Evolutionary conservation across 2,888 invertebrate species (phyloP).

Genomic region (Cantharis flavilabris): DNA sequence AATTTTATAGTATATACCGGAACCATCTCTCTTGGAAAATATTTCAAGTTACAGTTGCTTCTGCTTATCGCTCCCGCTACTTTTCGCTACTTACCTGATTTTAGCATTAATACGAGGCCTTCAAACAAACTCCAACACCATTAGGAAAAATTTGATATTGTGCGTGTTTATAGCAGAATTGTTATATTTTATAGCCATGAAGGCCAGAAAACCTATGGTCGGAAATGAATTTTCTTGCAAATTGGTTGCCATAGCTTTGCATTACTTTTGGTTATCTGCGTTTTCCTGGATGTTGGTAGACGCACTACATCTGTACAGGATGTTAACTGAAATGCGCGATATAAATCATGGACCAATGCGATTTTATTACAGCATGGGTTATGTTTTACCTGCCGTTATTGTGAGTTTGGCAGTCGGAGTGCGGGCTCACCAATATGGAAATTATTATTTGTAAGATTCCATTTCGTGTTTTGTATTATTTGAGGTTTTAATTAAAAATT

Average conservation of each 20-base stretch:
- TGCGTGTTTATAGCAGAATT: conserved; percentile 86
- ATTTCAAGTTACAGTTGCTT: conserved; percentile 90
- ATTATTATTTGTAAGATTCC: conserved; percentile 83
- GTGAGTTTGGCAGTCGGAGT: conserved; percentile 92
- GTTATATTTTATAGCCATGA: conserved; percentile 84
- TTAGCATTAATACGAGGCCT: conserved; percentile 80
- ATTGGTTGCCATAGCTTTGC: conserved; percentile 85
- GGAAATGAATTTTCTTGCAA: conserved; percentile 89
- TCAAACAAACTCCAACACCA: conserved; percentile 89
- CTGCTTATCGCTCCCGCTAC: conserved; percentile 78
- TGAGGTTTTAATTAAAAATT: conserved; percentile 8
- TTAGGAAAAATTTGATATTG: conserved; percentile 91
- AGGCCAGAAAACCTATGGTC: conserved; percentile 78
- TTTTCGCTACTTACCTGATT: conserved; percentile 78
- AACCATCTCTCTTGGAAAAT: conserved; percentile 83
- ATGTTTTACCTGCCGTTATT: conserved; percentile 88
- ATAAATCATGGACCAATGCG: conserved; percentile 94
- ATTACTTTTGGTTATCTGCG: conserved; percentile 90
- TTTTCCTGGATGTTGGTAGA: conserved; percentile 93
- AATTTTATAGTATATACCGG: conserved; percentile 72
- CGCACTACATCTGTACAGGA: conserved; percentile 89
- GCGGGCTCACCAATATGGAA: conserved; percentile 93
- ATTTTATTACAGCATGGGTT: conserved; percentile 90
- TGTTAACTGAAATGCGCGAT: conserved; percentile 93
- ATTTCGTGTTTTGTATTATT: not conserved